These are phyloP conservation scores for Amazona guildingii DNA, from an alignment of 2,113 vertebrate species.

Conservation along the genomic window DNA sequence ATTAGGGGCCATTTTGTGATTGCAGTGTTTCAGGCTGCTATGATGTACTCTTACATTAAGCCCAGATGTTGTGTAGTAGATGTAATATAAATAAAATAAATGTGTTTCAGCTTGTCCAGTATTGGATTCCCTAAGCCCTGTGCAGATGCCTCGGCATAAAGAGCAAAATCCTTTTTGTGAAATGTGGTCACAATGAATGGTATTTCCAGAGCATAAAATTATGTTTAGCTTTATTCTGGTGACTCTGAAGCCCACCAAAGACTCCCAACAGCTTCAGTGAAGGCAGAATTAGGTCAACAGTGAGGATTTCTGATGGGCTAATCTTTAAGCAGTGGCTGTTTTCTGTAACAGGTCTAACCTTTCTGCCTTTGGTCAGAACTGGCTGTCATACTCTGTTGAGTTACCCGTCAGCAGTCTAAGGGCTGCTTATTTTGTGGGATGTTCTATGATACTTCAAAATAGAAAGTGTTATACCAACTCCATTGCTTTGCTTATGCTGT, in stretches of 20 bases:
- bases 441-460: background rate
- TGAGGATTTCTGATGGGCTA: background rate
- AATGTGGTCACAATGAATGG: background rate
- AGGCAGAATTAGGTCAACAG: background rate
- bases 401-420: background rate
- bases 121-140: background rate
- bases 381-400: background rate
- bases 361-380: background rate
- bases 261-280: background rate
- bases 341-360: background rate
- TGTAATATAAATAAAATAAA: conserved; percentile 44
- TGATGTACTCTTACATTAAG: conserved; percentile 22
- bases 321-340: background rate
- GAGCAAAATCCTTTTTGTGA: background rate
- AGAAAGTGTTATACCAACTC: background rate
- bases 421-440: background rate
- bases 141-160: background rate
- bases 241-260: background rate
- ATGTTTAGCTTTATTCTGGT: background rate
- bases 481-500: background rate
- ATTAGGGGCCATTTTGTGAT: conserved; percentile 1
- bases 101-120: conserved; percentile 24
- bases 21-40: background rate
- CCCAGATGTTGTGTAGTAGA: conserved; percentile 43
- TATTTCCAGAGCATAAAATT: background rate